phyloP scores from a whole-genome alignment of 1,140 invertebrate species.

The Venturia canescens region DNA sequence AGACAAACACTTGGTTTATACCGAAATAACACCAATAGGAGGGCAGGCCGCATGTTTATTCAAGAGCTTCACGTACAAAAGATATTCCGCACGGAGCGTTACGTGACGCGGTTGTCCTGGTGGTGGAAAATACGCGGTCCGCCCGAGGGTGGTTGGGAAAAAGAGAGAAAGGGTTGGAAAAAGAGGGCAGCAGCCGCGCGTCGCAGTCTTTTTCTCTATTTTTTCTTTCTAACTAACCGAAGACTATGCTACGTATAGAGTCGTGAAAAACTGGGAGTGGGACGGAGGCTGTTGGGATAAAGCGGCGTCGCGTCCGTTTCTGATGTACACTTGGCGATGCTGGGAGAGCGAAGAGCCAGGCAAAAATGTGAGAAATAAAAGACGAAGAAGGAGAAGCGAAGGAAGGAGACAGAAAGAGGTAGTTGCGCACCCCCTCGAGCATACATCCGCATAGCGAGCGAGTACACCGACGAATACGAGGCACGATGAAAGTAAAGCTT shows the following conservation, averaged over 20 bases:
- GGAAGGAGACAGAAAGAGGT: background rate
- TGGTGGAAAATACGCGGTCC: background rate
- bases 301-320: slow-evolving; percentile 31
- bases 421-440: slow-evolving; percentile 43
- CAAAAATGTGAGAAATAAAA: background rate
- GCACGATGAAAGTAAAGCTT: background rate
- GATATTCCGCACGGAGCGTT: slow-evolving; percentile 70
- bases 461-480: background rate
- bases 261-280: background rate
- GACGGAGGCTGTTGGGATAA: slow-evolving; percentile 33
- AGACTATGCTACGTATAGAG: background rate
- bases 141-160: slow-evolving; percentile 28
- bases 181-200: slow-evolving; percentile 42
- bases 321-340: slow-evolving; percentile 43
- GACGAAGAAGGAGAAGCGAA: background rate
- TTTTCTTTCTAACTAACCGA: background rate
- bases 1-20: slow-evolving; percentile 23
- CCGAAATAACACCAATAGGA: slow-evolving; percentile 13
- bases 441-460: background rate
- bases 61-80: slow-evolving; percentile 74
- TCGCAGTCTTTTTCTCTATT: slow-evolving; percentile 20
- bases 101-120: slow-evolving; percentile 60
- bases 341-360: background rate
- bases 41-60: slow-evolving; percentile 71
- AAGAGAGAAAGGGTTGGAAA: slow-evolving; percentile 21